Evolutionary conservation across 1,140 invertebrate species (phyloP).

Genomic region (Macrostomum lignano): DNA sequence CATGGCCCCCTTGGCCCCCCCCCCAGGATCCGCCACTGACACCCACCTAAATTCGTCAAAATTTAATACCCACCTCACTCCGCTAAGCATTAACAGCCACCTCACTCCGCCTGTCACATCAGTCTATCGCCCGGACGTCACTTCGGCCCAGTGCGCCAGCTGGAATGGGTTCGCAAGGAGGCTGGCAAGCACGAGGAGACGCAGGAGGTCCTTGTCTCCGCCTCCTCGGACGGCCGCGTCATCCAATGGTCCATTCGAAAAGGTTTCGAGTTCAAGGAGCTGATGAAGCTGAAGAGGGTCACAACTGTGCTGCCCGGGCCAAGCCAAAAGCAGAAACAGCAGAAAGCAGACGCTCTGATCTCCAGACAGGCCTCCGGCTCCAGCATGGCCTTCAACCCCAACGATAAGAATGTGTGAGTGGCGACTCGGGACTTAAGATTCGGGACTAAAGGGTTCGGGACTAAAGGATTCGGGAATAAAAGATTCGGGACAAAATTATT

Average conservation of each 20-base stretch:
- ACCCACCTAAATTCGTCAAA: too few relatives aligned
- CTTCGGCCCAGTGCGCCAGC: constrained; percentile 22
- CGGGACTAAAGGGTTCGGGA: too few relatives aligned
- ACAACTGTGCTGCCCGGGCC: constrained; percentile 13
- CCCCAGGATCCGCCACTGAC: too few relatives aligned
- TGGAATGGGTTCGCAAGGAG: constrained; percentile 25
- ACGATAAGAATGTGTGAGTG: constrained; percentile 22
- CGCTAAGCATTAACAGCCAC: too few relatives aligned
- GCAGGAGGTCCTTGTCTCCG: constrained; percentile 21
- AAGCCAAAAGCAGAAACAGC: constrained; percentile 17
- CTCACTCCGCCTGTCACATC: constrained; percentile 7
- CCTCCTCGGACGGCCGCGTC: constrained; percentile 24
- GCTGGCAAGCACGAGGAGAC: constrained; percentile 11
- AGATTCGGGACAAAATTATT: too few relatives aligned
- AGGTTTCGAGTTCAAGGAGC: constrained; percentile 23
- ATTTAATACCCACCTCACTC: too few relatives aligned
- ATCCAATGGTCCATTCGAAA: constrained; percentile 27
- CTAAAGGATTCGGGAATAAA: too few relatives aligned
- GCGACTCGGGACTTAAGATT: too few relatives aligned
- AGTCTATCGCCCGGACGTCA: constrained; percentile 19
- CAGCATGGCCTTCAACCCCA: constrained; percentile 22
- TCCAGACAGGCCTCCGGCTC: constrained; percentile 21
- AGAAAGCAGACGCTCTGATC: constrained; percentile 24
- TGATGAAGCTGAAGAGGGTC: constrained; percentile 24
- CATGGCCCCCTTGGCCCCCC: too few relatives aligned